These are phyloP conservation scores for Typhlichthys subterraneus DNA, from an alignment of 2,797 vertebrate genomes.

Conservation along the genomic window DNA sequence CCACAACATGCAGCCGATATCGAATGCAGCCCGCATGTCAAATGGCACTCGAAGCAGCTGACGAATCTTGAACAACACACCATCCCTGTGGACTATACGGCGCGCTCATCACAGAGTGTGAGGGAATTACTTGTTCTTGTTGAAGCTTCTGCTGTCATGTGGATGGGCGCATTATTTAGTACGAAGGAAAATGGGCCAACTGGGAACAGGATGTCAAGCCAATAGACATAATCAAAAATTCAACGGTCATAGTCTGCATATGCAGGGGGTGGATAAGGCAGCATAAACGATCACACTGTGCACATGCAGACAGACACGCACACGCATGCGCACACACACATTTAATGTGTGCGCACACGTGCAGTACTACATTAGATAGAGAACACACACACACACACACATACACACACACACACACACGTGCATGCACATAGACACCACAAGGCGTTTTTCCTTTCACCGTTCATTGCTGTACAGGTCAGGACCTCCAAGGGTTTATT, in stretches of 20 bases:
- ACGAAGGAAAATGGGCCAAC: constrained; percentile 44
- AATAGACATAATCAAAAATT: constrained; percentile 54
- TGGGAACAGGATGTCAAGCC: constrained; percentile 42
- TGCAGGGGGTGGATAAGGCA: constrained; percentile 35
- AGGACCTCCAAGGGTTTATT: too few relatives aligned
- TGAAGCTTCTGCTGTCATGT: constrained; percentile 41
- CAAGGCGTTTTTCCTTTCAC: too few relatives aligned
- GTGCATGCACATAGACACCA: neutral
- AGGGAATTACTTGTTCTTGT: constrained; percentile 24
- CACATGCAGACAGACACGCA: constrained; percentile 14
- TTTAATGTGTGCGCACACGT: constrained; percentile 5
- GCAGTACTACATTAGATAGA: constrained; percentile 9
- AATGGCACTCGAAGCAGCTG: neutral
- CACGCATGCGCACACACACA: constrained; percentile 16
- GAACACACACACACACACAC: constrained; percentile 16
- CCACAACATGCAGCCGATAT: constrained; percentile 4
- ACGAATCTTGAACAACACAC: constrained; percentile 9
- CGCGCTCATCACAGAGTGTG: constrained; percentile 24
- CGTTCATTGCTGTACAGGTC: too few relatives aligned
- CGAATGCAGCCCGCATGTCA: constrained; percentile 5
- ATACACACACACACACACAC: constrained; percentile 16
- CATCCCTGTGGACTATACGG: constrained; percentile 13
- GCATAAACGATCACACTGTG: constrained; percentile 46
- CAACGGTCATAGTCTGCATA: constrained; percentile 44
- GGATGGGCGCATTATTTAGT: constrained; percentile 53